Percentiles rank a stretch among this genome's conserved stretches.
These are phyloP conservation scores for Proteles cristata DNA, from an alignment of 2,113 vertebrate species.

Conservation along the genomic window DNA sequence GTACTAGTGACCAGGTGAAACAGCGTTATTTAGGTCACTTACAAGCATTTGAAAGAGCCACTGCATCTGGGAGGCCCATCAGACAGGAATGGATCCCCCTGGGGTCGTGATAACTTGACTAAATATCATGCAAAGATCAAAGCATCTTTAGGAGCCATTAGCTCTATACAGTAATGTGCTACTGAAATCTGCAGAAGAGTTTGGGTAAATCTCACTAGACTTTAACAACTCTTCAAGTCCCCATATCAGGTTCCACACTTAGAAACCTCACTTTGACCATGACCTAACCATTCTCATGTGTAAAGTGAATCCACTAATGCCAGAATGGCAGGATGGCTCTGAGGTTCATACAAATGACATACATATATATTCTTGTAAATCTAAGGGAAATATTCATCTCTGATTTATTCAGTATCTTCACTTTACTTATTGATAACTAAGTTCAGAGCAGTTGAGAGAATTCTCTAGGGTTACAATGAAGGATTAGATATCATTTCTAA, in stretches of 20 bases:
- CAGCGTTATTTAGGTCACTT: slow-evolving; percentile 44
- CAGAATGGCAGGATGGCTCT: not conserved
- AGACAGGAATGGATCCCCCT: not conserved
- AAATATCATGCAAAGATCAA: slow-evolving; percentile 68
- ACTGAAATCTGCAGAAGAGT: slow-evolving; percentile 14
- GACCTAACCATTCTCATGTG: not conserved
- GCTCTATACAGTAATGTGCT: not conserved
- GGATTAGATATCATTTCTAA: not conserved
- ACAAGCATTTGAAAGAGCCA: slow-evolving; percentile 53
- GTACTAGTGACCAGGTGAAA: slow-evolving; percentile 50
- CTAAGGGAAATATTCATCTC: not conserved
- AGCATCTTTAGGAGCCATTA: slow-evolving; percentile 54
- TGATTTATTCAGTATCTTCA: not conserved
- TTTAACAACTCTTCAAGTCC: not conserved
- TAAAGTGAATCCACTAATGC: not conserved
- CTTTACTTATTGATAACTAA: not conserved
- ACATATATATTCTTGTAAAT: not conserved
- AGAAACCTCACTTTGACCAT: not conserved
- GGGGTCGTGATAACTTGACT: slow-evolving; percentile 18
- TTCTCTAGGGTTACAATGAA: not conserved
- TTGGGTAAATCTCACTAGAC: not conserved
- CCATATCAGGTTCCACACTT: slow-evolving; percentile 10
- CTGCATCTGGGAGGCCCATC: slow-evolving; percentile 49
- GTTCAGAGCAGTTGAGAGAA: not conserved
- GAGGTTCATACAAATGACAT: not conserved